These are phyloP conservation scores for Cheilinus undulatus DNA, from an alignment of 2,113 vertebrate species.

Conservation along the genomic window DNA sequence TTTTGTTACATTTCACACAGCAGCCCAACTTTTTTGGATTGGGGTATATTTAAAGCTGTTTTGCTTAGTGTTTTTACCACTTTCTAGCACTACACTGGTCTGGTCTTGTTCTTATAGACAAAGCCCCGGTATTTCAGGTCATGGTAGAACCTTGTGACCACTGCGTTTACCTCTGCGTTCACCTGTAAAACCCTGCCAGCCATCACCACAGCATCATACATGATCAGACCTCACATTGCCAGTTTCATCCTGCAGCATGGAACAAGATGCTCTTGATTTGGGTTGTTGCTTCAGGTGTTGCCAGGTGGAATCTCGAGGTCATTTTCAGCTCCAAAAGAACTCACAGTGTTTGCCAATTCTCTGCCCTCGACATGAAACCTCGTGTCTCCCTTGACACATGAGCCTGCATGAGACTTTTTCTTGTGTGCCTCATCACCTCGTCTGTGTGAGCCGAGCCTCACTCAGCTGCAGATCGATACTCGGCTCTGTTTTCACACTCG, in stretches of 20 bases:
- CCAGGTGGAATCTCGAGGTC: constrained; percentile 41
- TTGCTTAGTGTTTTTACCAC: no score
- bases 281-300: background rate
- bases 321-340: constrained; percentile 18
- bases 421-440: constrained; percentile 21
- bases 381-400: constrained; percentile 16
- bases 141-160: no score
- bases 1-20: no score
- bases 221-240: background rate
- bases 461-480: constrained; percentile 37
- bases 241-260: background rate
- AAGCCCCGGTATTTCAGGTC: no score
- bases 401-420: constrained; percentile 2
- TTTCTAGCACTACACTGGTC: no score
- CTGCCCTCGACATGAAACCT: constrained; percentile 15
- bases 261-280: constrained; percentile 14
- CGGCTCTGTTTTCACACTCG: constrained; percentile 18
- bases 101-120: no score
- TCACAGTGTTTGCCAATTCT: constrained; percentile 23
- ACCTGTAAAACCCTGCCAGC: background rate
- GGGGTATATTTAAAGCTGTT: no score
- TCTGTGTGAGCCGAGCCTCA: constrained; percentile 8
- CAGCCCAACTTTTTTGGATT: no score
- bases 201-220: background rate
- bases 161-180: background rate